Evolutionary conservation across 2,113 vertebrate species (phyloP).

Genomic region (Silurus asotus): DNA sequence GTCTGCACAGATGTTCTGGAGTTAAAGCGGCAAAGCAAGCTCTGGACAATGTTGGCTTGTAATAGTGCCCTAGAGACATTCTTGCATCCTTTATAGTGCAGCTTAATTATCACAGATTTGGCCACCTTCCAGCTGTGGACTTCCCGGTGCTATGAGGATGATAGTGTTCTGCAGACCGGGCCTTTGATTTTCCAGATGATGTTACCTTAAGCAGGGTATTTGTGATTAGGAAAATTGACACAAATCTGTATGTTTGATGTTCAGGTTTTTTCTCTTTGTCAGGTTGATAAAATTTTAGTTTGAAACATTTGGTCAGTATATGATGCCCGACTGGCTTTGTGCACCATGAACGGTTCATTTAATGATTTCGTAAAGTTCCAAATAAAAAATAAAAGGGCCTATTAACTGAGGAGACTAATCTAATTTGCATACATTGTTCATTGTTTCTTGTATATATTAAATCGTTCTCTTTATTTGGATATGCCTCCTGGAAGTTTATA

Average conservation of each 20-base stretch:
- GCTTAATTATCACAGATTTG: slow-evolving; percentile 76
- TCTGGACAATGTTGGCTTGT: slow-evolving; percentile 70
- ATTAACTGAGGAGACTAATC: neutral
- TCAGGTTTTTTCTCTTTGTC: slow-evolving; percentile 29
- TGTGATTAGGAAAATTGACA: slow-evolving; percentile 24
- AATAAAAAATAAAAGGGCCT: neutral
- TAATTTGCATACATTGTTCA: neutral
- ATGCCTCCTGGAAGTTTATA: neutral
- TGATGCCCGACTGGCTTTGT: neutral
- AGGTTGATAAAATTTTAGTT: neutral
- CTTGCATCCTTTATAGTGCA: slow-evolving; percentile 65
- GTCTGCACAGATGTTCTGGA: slow-evolving; percentile 61
- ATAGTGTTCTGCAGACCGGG: slow-evolving; percentile 27
- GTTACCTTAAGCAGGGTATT: slow-evolving; percentile 38
- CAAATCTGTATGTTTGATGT: slow-evolving; percentile 13
- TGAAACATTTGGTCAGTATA: too few relatives aligned
- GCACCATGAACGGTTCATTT: neutral
- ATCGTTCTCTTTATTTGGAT: neutral
- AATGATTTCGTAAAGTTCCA: neutral
- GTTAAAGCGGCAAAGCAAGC: slow-evolving; percentile 53
- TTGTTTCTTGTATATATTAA: neutral
- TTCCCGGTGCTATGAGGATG: slow-evolving; percentile 19
- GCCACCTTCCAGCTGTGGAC: slow-evolving; percentile 60
- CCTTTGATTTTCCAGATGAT: slow-evolving; percentile 28
- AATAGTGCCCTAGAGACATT: slow-evolving; percentile 66